phyloP scores from a whole-genome alignment of 2,888 invertebrate genomes.

The Artemia sinica region DNA sequence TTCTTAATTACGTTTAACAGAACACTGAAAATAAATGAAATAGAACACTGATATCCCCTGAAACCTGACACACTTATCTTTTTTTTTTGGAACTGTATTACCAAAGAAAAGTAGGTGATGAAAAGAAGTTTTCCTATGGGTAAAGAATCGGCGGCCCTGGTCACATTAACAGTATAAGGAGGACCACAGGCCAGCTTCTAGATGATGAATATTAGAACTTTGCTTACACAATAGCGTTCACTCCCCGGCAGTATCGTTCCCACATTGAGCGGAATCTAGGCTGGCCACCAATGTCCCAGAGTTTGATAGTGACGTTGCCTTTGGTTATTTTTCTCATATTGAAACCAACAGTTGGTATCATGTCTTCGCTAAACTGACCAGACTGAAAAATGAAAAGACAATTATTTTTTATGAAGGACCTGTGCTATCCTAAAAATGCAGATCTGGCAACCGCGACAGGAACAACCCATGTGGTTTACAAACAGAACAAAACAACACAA shows the following conservation, averaged over 20 bases:
- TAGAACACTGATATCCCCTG: no score
- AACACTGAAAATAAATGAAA: no score
- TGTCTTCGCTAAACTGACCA: constrained; percentile 97
- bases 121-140: neutral
- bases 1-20: no score
- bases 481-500: no score
- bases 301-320: constrained; percentile 98
- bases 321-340: constrained; percentile 99
- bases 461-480: no score
- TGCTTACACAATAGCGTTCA: constrained; percentile 95
- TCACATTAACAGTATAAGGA: no score
- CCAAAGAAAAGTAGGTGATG: neutral
- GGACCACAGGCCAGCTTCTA: no score
- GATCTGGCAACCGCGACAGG: no score
- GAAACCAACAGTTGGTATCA: constrained; percentile 99
- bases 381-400: constrained; percentile 47
- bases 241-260: constrained; percentile 98
- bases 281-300: constrained; percentile 98
- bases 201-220: constrained; percentile 2
- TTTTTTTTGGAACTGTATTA: neutral
- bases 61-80: neutral
- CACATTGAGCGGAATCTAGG: constrained; percentile 99
- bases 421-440: no score
- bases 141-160: neutral
- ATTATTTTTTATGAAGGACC: no score